phyloP scores from a whole-genome alignment of 2,113 vertebrate species.

The Butorides virescens region DNA sequence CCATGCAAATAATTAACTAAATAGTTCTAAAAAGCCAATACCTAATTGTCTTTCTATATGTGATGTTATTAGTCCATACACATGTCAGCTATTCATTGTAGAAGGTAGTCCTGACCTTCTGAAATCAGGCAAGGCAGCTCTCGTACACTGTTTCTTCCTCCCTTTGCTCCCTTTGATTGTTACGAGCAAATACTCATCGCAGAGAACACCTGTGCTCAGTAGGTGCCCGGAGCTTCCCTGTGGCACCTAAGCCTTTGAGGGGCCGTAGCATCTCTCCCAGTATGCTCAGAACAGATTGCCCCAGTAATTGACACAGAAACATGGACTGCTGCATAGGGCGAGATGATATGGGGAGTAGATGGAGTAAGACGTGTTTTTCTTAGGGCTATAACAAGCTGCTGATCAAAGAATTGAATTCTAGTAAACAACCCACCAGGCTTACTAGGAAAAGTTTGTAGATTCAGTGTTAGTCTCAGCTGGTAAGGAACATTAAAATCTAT shows the following conservation, averaged over 20 bases:
- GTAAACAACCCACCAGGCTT: background rate
- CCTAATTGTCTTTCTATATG: background rate
- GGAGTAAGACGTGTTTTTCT: background rate
- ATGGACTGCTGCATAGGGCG: background rate
- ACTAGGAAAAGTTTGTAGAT: background rate
- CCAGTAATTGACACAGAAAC: background rate
- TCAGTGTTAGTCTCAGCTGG: background rate
- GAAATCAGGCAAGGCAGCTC: background rate
- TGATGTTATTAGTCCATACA: background rate
- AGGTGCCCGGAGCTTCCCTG: background rate
- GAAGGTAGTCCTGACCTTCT: background rate
- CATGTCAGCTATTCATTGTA: background rate
- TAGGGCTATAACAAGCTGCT: background rate
- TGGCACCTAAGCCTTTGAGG: background rate
- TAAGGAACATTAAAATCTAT: background rate
- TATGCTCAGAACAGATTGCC: constrained; percentile 8
- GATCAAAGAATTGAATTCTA: background rate
- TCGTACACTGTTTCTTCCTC: background rate
- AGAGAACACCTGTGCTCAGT: constrained; percentile 38
- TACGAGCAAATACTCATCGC: background rate
- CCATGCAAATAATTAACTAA: background rate
- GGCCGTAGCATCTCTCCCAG: background rate
- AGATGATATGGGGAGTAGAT: background rate
- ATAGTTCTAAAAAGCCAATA: background rate
- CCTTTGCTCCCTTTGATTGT: background rate